A percentile compares a stretch with the other conserved stretches of the same genome.
These are phyloP conservation scores for Fregetta grallaria DNA, from an alignment of 2,113 vertebrate genomes.

Conservation along the genomic window DNA sequence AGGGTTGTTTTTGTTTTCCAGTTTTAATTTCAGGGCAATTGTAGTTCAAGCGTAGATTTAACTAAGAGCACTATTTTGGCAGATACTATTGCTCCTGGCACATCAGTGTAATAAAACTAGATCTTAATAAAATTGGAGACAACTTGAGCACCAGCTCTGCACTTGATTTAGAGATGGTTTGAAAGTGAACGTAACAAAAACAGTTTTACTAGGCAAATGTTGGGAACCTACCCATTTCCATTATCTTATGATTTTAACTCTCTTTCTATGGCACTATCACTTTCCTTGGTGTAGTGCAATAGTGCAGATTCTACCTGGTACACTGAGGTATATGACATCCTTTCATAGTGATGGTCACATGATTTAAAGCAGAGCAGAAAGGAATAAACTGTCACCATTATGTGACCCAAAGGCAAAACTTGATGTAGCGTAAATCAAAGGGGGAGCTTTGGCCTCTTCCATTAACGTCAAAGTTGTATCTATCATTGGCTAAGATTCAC, in stretches of 20 bases:
- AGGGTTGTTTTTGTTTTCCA: conserved; percentile 33
- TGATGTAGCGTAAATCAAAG: neutral
- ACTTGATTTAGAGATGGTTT: neutral
- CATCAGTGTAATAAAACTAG: neutral
- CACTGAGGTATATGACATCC: neutral
- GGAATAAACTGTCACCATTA: neutral
- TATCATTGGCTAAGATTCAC: neutral
- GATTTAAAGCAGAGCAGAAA: neutral
- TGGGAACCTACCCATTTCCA: neutral
- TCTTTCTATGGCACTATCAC: neutral
- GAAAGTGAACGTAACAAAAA: neutral
- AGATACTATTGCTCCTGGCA: neutral
- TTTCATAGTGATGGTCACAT: accelerated
- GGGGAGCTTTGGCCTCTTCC: neutral
- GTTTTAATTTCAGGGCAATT: conserved; percentile 50
- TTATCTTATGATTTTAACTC: neutral
- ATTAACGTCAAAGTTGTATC: neutral
- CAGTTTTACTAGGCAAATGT: neutral
- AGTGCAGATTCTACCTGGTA: neutral
- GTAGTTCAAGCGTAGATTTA: conserved; percentile 28
- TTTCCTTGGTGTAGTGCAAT: neutral
- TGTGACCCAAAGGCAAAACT: neutral
- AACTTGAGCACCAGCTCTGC: neutral
- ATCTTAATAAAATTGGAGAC: conserved; percentile 1
- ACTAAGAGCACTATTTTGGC: neutral